Conservation (phyloP, 2,797 vertebrate genomes). For the Pseudochirops cupreus region DNA sequence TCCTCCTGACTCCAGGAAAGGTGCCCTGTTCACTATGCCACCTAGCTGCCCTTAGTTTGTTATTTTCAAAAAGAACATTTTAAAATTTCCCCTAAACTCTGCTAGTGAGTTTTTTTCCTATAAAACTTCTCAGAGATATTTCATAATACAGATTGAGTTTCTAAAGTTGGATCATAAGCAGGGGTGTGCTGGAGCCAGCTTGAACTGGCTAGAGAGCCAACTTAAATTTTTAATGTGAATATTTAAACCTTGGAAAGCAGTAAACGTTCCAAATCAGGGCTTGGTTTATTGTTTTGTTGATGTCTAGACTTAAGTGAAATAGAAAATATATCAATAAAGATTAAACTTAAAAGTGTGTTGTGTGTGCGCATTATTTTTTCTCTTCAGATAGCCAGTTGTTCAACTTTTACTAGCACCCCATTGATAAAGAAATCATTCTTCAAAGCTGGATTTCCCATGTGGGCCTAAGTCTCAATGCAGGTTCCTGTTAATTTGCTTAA, state of each 20-base stretch:
- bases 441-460: not conserved
- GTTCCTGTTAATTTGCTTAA: not conserved
- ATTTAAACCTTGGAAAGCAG: not conserved
- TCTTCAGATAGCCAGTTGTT: not conserved
- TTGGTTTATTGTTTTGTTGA: not conserved
- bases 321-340: not conserved
- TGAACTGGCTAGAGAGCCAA: not conserved
- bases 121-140: not conserved
- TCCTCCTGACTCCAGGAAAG: no score
- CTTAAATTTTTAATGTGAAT: not conserved
- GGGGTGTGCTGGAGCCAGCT: not conserved
- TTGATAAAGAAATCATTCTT: not conserved
- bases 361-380: not conserved
- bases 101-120: not conserved
- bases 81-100: not conserved
- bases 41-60: no score
- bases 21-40: no score
- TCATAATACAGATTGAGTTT: not conserved
- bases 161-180: not conserved
- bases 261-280: not conserved
- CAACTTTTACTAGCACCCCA: not conserved
- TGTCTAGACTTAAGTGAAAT: not conserved
- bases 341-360: not conserved
- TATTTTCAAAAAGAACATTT: not conserved
- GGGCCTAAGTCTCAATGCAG: not conserved